These are phyloP conservation scores for Hofmannophila pseudospretella DNA, from an alignment of 2,888 invertebrate genomes.

Conservation along the genomic window DNA sequence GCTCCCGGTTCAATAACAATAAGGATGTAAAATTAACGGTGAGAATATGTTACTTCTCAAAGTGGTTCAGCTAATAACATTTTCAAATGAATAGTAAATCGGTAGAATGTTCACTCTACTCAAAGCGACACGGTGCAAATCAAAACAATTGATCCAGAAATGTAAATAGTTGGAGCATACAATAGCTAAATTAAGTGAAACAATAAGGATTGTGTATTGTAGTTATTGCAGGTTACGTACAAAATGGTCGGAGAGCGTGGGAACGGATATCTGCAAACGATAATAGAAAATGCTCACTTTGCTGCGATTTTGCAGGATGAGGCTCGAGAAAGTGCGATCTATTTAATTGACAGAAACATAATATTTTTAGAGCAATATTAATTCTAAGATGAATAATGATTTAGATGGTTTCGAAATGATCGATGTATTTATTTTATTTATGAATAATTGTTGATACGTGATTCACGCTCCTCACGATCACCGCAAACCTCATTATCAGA, in stretches of 20 bases:
- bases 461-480: constrained; percentile 57
- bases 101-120: constrained; percentile 16
- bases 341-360: constrained; percentile 48
- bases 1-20: not conserved
- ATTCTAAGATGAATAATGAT: constrained; percentile 4
- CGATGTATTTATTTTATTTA: constrained; percentile 28
- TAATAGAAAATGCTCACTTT: constrained; percentile 53
- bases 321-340: constrained; percentile 41
- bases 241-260: constrained; percentile 65
- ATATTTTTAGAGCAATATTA: constrained; percentile 26
- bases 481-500: constrained; percentile 44
- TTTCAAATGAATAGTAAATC: constrained; percentile 13
- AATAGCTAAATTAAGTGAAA: constrained; percentile 74
- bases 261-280: constrained; percentile 55
- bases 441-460: constrained; percentile 43
- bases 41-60: constrained; percentile 10
- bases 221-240: constrained; percentile 62
- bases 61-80: constrained; percentile 1
- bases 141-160: constrained; percentile 52
- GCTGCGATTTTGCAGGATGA: constrained; percentile 43
- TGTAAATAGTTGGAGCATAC: constrained; percentile 65
- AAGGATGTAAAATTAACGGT: constrained; percentile 5
- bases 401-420: constrained; percentile 15
- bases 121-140: constrained; percentile 26
- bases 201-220: constrained; percentile 72